A percentile compares a stretch with the other conserved stretches of the same genome.
Conservation (phyloP, 2,888 invertebrate genomes). For the Lordiphosa fenestrarum region DNA sequence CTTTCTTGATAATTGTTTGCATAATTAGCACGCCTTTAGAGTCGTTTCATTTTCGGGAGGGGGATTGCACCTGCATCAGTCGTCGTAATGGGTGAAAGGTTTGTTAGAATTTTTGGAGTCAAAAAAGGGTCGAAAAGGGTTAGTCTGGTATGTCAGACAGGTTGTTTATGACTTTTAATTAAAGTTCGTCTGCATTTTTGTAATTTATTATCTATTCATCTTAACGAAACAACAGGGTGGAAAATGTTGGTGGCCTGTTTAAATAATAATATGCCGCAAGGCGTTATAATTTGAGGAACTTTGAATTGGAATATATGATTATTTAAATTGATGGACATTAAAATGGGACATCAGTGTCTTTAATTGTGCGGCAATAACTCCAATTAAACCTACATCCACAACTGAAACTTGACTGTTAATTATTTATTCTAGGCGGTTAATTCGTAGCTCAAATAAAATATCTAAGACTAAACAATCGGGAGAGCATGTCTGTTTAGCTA, state of each 20-base stretch:
- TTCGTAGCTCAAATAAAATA: too few relatives aligned
- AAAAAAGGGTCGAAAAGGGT: conserved; percentile 39
- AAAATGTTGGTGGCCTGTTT: conserved; percentile 13
- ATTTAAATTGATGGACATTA: too few relatives aligned
- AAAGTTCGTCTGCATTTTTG: conserved; percentile 32
- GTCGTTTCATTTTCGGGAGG: conserved; percentile 12
- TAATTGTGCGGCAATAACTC: too few relatives aligned
- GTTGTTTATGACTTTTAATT: conserved; percentile 43
- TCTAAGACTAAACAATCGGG: too few relatives aligned
- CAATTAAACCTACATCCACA: too few relatives aligned
- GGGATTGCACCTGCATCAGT: conserved; percentile 40
- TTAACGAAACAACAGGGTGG: conserved; percentile 37
- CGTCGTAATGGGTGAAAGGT: conserved; percentile 44
- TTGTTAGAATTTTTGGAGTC: conserved; percentile 37
- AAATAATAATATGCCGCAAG: not conserved
- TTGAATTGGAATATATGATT: too few relatives aligned
- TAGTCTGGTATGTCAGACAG: conserved; percentile 12
- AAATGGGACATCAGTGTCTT: too few relatives aligned
- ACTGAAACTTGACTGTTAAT: too few relatives aligned
- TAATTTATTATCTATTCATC: conserved; percentile 66
- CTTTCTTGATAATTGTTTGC: conserved; percentile 33
- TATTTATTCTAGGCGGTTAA: too few relatives aligned
- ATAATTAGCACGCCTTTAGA: conserved; percentile 39
- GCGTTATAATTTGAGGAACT: not conserved
- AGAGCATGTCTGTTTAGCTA: too few relatives aligned